Evolutionary conservation across 2,797 vertebrate genomes (phyloP), one percentile per base, ranked within the genome.

Genomic region (Alosa sapidissima): DNA sequence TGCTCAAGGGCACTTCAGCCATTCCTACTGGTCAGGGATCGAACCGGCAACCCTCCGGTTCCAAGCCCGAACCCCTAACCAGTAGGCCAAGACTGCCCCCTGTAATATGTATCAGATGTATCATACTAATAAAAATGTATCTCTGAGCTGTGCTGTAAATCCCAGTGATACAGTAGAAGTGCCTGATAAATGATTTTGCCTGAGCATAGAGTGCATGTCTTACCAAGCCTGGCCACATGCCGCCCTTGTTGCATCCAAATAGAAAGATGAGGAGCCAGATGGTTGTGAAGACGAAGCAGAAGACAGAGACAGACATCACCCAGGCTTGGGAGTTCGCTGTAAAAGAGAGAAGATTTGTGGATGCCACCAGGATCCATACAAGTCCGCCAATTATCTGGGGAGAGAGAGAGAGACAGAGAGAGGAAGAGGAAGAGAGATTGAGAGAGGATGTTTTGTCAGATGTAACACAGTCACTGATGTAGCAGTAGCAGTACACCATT

Each of bases 281-380:
- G 62, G 88, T 93, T 81, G 97, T 95, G 91, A 95, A 92, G 89
- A 97, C 2, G 0, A 98, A 98, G 92, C 97, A 98, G 92, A 96
- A 97, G 86, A 98, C 91, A 0, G 97, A 97, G 83, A 98, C 96
- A 1, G 97, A 98, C 97, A 98, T 98, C 91, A 98, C 96, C 97
- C 97, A 98, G 86, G 96, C 97, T 92, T 96, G 94, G 84, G 95
- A 55, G 0, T 95, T 88, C 58, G n/a, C 58, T 1, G 41, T 41
- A 1, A 0, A 86, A 0, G 0, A 0, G 0, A 0, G 0, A 33
- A 96, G 91, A 3, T 0, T 68, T 0, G 94, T 93, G 1, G 95
- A 93, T 85, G 89, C 89, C 48, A 88, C 41, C 28, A 89, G 84
- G 33, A 82, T 86, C 89, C 89, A 89, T 2, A 88, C 86, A 81